Base-by-base conservation (phyloP, 2,797 vertebrate genomes). In the Melanotaenia maccullochi region DNA sequence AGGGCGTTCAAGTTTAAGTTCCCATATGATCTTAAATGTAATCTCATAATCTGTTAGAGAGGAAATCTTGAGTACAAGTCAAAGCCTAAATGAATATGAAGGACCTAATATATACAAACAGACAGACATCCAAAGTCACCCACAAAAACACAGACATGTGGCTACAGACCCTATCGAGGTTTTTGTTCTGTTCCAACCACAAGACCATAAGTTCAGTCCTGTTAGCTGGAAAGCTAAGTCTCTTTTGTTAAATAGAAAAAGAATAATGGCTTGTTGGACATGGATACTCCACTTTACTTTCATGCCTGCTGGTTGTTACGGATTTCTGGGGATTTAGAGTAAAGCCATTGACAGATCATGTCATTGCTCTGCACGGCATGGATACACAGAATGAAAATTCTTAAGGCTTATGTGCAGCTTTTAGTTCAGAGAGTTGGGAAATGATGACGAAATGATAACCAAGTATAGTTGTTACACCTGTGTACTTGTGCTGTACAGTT, bases 301-400 rank as follows among this genome's bases (percentile, higher is more conserved):
- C 84, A 83, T 91, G 78, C 76, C 59, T 44, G 74, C 80, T 87
- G 87, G 83, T 87, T 90, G 82, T 85, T 80, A 76, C 35, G 71
- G 89, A 88, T 90, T 90, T 87, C 76, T 77, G 74, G 33, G 87
- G 88, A 89, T 90, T 91, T 89, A 81, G 40, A 81, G 75, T 77
- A 81, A 91, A 91, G 78, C 81, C 78, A 82, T 84, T 86, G 68
- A 66, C 42, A 74, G 86, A 89, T 90, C 81, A 85, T 87, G 73
- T 88, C 81, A 84, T 86, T 85, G 79, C 87, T 87, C 71, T 0
- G 52, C 69, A 72, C 9, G 3, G 81, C 74, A 71, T 82, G 73
- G 75, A 83, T 69, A 85, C 75, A 65, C 33, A 14, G 38, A 87
- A 86, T 86, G 75, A 81, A 88, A 85, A 81, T 68, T 81, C 81